phyloP scores from a whole-genome alignment of 1,140 invertebrate genomes.

The Riptortus pedestris region DNA sequence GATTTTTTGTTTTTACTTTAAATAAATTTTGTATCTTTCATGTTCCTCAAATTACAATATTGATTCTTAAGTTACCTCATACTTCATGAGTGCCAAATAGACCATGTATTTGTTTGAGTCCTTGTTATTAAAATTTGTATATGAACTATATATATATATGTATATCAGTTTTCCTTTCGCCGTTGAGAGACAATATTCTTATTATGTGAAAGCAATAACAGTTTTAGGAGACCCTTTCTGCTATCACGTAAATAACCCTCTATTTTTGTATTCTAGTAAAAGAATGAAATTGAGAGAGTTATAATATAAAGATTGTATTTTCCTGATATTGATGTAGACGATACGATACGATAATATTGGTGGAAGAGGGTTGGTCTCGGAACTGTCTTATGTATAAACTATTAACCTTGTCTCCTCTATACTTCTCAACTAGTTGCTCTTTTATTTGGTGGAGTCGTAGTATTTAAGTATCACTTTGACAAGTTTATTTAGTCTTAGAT shows the following conservation, averaged over 20 bases:
- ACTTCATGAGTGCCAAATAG: slow-evolving; percentile 1
- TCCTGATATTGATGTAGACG: slow-evolving; percentile 15
- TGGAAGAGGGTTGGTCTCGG: slow-evolving; percentile 21
- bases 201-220: slow-evolving; percentile 35
- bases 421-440: slow-evolving; percentile 35
- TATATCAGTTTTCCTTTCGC: slow-evolving; percentile 28
- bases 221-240: slow-evolving; percentile 37
- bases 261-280: slow-evolving; percentile 38
- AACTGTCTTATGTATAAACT: slow-evolving; percentile 18
- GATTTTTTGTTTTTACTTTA: slow-evolving; percentile 17
- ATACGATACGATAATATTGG: not conserved
- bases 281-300: slow-evolving; percentile 28
- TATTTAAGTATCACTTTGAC: slow-evolving; percentile 35
- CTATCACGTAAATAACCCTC: slow-evolving; percentile 37
- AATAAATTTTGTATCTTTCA: slow-evolving; percentile 3
- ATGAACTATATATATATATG: not conserved
- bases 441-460: slow-evolving; percentile 34
- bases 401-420: slow-evolving; percentile 36
- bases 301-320: slow-evolving; percentile 28
- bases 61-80: slow-evolving; percentile 11
- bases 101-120: not conserved
- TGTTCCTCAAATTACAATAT: slow-evolving; percentile 12
- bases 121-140: not conserved
- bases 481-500: slow-evolving; percentile 38
- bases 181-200: slow-evolving; percentile 33